Percentiles rank a stretch among this genome's conserved stretches.
Evolutionary conservation across 30 jellyfish, hydroid and myxozoan genomes (phyloP).

Genomic region (Aurelia coerulea): DNA sequence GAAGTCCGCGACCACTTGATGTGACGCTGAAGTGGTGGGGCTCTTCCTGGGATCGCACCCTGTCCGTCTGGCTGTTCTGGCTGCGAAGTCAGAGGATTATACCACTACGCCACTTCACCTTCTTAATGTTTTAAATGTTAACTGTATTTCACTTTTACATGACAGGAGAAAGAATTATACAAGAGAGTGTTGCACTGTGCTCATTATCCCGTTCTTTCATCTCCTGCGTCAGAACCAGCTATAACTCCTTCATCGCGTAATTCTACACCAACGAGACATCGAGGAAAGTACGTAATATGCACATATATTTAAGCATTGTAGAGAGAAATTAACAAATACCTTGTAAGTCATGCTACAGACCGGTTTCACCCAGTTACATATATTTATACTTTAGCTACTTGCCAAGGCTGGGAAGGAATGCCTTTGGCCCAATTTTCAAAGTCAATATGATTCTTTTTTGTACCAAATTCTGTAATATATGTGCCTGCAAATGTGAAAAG

Average conservation of each 20-base stretch:
- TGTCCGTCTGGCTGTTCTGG: too few species aligned
- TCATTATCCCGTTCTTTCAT: conserved; percentile 46
- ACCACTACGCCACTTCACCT: background rate
- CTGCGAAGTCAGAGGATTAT: background rate
- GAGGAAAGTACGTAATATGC: background rate
- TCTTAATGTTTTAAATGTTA: background rate
- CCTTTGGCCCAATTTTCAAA: too few species aligned
- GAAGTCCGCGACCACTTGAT: too few species aligned
- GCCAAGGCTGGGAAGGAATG: background rate
- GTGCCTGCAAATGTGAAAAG: too few species aligned
- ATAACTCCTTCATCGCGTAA: conserved; percentile 20
- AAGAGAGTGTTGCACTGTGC: conserved; percentile 56
- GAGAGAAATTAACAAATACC: too few species aligned
- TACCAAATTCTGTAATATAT: too few species aligned
- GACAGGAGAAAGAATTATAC: conserved; percentile 45
- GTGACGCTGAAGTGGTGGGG: too few species aligned
- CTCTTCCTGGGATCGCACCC: too few species aligned
- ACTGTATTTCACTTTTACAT: background rate
- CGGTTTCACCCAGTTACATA: background rate
- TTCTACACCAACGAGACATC: background rate
- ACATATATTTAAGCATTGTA: background rate
- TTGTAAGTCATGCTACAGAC: too few species aligned
- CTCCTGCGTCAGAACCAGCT: conserved; percentile 56
- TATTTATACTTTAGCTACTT: background rate
- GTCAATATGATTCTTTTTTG: too few species aligned